A percentile compares a stretch with the other conserved stretches of the same genome.
These are phyloP conservation scores for Callosobruchus maculatus DNA, from an alignment of 2,888 invertebrate species.

Conservation along the genomic window DNA sequence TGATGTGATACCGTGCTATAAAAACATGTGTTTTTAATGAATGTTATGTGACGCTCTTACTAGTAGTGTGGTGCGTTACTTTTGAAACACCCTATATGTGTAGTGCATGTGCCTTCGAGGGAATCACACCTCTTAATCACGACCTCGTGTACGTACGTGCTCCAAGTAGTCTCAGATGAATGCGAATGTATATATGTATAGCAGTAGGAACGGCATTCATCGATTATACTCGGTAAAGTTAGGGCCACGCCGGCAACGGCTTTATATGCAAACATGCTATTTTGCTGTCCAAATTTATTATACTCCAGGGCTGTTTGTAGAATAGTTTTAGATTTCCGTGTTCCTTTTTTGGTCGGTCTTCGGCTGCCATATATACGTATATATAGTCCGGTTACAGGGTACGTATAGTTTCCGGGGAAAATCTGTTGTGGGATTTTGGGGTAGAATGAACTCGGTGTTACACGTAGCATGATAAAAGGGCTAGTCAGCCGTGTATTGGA, in stretches of 20 bases:
- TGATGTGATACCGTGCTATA: too few species aligned
- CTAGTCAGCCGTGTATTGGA: background rate
- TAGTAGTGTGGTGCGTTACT: too few species aligned
- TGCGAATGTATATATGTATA: background rate
- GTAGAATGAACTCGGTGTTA: background rate
- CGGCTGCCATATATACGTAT: background rate
- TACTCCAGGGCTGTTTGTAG: background rate
- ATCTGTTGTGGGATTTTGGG: background rate
- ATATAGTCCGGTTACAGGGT: background rate
- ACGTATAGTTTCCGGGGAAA: background rate
- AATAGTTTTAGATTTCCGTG: background rate
- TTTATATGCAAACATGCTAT: slow-evolving; percentile 2
- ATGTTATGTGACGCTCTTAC: too few species aligned
- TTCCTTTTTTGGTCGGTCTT: background rate
- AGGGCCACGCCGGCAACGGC: background rate
- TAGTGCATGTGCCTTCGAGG: background rate
- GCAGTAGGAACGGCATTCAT: background rate
- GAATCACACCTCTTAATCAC: background rate
- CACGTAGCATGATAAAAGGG: background rate
- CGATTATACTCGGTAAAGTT: background rate
- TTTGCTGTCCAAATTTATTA: background rate
- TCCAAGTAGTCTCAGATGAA: background rate
- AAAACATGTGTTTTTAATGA: too few species aligned
- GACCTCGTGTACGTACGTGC: background rate
- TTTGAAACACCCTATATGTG: too few species aligned